phyloP scores from a whole-genome alignment of 2,797 vertebrate species.

The Choloepus didactylus region DNA sequence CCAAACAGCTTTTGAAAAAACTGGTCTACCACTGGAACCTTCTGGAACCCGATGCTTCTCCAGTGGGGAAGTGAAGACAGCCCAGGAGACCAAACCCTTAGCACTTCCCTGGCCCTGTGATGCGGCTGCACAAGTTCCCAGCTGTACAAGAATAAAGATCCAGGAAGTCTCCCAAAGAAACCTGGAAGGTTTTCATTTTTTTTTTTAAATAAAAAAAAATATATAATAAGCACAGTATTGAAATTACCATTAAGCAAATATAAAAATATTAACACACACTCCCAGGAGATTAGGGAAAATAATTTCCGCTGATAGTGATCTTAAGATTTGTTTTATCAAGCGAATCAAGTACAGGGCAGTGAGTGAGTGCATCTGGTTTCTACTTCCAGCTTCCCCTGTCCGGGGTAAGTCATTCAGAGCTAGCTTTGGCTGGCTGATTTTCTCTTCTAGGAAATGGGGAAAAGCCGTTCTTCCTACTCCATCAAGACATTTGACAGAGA shows the following conservation, averaged over 20 bases:
- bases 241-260: constrained; percentile 68
- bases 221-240: background rate
- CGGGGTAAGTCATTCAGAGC: constrained; percentile 31
- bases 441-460: background rate
- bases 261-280: constrained; percentile 56
- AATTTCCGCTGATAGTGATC: constrained; percentile 71
- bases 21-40: background rate
- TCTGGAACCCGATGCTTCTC: background rate
- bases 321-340: constrained; percentile 45
- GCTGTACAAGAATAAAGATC: background rate
- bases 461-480: background rate
- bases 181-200: constrained; percentile 11
- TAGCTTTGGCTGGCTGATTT: background rate
- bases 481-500: background rate
- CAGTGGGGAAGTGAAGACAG: background rate
- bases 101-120: background rate
- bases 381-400: constrained; percentile 3
- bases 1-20: constrained; percentile 57
- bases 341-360: background rate
- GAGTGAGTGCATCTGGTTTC: constrained; percentile 36
- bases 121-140: background rate
- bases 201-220: background rate
- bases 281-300: constrained; percentile 66
- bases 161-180: constrained; percentile 29
- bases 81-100: background rate